These are phyloP conservation scores for Drosophila bifasciata DNA, from an alignment of 1,140 invertebrate species.

Conservation along the genomic window DNA sequence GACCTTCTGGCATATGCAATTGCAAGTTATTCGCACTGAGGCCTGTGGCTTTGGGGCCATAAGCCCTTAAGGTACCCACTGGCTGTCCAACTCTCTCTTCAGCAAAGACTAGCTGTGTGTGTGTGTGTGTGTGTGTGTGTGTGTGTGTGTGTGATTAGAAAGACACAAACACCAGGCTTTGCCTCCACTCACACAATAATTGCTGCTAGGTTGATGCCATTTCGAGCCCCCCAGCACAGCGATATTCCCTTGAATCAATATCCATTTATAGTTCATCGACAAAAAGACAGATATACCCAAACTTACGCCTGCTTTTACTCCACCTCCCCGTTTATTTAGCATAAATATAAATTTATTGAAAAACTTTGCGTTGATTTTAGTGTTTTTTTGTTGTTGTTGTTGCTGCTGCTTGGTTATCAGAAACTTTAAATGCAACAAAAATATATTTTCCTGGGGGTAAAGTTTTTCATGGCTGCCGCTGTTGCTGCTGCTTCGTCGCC, in stretches of 20 bases:
- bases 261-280: constrained; percentile 9
- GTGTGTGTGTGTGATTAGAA: constrained; percentile 50
- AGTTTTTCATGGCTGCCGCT: too few species aligned
- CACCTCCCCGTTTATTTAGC: too few species aligned
- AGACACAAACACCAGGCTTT: constrained; percentile 42
- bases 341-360: too few species aligned
- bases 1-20: constrained; percentile 64
- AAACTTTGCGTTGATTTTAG: too few species aligned
- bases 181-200: constrained; percentile 54
- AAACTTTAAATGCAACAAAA: neutral
- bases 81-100: neutral
- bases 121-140: constrained; percentile 5
- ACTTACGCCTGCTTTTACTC: too few species aligned
- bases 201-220: constrained; percentile 43
- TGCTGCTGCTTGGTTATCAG: constrained; percentile 2
- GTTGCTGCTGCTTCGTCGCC: neutral
- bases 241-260: constrained; percentile 46
- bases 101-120: neutral
- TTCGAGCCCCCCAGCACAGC: constrained; percentile 5
- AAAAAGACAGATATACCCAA: neutral
- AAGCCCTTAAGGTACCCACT: constrained; percentile 56
- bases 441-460: neutral
- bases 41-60: constrained; percentile 52
- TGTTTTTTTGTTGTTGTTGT: neutral
- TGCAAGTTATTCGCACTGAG: constrained; percentile 66